Evolutionary conservation across 2,888 invertebrate species (phyloP), one percentile per base, ranked within the genome.

Genomic region (Cordilura impudica): DNA sequence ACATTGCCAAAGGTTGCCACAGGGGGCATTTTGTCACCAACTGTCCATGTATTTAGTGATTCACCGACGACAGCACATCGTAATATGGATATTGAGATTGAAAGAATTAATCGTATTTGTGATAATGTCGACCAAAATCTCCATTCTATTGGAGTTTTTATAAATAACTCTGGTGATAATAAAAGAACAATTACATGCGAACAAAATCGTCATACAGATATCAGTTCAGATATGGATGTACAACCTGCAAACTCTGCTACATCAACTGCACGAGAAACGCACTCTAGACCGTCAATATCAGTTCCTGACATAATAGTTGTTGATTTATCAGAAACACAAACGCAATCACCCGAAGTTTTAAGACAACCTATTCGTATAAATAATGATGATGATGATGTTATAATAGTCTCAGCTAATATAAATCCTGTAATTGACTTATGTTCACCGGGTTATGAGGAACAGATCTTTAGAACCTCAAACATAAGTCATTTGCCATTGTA

Each of bases 81-180:
- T 10, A 74, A 76, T 6, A 56, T 75, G 39, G 71, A 79, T 58
- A 31, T 35, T 0, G 81, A 82, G n/a, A 77, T 82, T 43, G 78
- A 80, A 29, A 76, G 75, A 75, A 82, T 83, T 16, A 67, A 81
- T 77, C 58, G 23, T 1, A 81, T 83, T 18, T 82, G 81, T 65
- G 75, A 80, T 0, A 51, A 45, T n/a, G 63, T 73, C n/a, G 70
- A 78, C 16, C 21, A 43, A n/a, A 74, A 74, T 58, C 53, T 81
- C n/a, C 77, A 78, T 6, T 73, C 74, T 18, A 63, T 70, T 43
- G 73, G 72, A 5, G 7, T 76, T 35, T 56, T 19, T 29, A 61
- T 71, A 14, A 65, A 80, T 31, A 39, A 39, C 43, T 26, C 14
- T 19, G 21, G 10, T 0, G 7, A 47, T 10, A 43, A 35, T 10